phyloP scores from a whole-genome alignment of 1,140 invertebrate genomes.

The Dendroctonus valens region DNA sequence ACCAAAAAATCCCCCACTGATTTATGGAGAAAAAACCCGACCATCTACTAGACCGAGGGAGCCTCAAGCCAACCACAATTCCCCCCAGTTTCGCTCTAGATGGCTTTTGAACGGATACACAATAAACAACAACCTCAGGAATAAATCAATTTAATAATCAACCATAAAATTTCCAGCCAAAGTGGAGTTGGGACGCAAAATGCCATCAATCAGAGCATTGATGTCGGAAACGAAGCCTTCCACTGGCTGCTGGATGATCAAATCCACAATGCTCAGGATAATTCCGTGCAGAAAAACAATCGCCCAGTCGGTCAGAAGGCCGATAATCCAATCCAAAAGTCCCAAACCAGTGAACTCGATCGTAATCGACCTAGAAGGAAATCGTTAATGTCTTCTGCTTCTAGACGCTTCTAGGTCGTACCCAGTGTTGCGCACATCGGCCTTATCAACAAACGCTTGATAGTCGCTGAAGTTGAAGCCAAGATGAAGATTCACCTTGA shows the following conservation, averaged over 20 bases:
- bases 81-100: too few relatives aligned
- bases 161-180: background rate
- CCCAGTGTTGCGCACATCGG: conserved; percentile 35
- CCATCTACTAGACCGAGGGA: too few relatives aligned
- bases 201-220: conserved; percentile 25
- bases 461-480: conserved; percentile 31
- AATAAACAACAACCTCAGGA: too few relatives aligned
- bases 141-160: too few relatives aligned
- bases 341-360: conserved; percentile 53
- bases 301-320: conserved; percentile 50
- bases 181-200: conserved; percentile 11
- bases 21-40: too few relatives aligned
- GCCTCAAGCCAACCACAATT: too few relatives aligned
- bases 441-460: conserved; percentile 29
- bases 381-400: background rate
- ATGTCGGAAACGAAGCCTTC: conserved; percentile 15
- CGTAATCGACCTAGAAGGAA: conserved; percentile 39
- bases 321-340: conserved; percentile 53
- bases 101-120: too few relatives aligned
- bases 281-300: conserved; percentile 51
- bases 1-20: too few relatives aligned
- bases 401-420: conserved; percentile 18
- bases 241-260: conserved; percentile 24
- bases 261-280: conserved; percentile 45
- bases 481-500: conserved; percentile 31